phyloP scores from a whole-genome alignment of 2,113 vertebrate species.

The Phalacrocorax carbo region DNA sequence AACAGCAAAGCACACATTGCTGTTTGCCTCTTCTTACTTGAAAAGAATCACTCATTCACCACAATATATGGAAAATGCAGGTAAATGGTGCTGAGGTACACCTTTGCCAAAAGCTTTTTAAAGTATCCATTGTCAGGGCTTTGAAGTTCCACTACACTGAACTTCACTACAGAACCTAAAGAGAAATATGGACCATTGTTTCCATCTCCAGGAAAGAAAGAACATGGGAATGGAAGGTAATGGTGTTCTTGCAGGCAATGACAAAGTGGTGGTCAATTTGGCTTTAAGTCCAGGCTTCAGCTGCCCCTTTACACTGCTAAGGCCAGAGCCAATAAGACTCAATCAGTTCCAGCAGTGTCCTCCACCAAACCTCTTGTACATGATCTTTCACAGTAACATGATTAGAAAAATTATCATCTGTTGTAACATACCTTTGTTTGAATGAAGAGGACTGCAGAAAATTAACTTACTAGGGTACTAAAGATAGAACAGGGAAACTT shows the following conservation, averaged over 20 bases:
- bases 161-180: background rate
- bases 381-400: background rate
- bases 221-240: background rate
- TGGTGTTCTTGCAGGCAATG: background rate
- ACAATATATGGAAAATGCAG: background rate
- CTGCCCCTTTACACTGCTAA: background rate
- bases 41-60: background rate
- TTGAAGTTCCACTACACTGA: background rate
- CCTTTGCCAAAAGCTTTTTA: background rate
- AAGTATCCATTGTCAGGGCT: background rate
- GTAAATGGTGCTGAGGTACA: background rate
- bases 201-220: background rate
- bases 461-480: background rate
- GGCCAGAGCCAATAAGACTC: background rate
- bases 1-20: background rate
- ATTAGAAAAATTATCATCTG: background rate
- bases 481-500: background rate
- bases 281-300: background rate
- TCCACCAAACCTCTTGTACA: background rate
- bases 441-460: background rate
- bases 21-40: background rate
- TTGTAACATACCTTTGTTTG: background rate
- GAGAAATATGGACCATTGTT: background rate
- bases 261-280: background rate
- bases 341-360: background rate